Conservation (phyloP, 92 coral and sea anemone genomes). For the Zoanthus sociatus region DNA sequence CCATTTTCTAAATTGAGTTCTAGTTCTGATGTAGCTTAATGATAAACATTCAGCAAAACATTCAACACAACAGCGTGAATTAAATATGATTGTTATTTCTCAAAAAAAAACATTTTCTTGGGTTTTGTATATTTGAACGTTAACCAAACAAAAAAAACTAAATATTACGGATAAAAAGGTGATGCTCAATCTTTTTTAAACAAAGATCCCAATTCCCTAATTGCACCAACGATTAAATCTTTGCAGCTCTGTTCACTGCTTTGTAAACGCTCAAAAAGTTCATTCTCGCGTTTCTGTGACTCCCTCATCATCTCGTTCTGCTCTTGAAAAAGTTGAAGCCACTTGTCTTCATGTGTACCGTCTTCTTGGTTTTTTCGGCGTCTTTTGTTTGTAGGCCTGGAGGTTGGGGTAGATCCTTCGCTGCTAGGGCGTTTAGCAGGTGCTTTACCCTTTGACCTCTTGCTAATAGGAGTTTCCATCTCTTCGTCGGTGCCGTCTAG, state of each 20-base stretch:
- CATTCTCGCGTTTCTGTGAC: neutral
- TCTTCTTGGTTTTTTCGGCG: neutral
- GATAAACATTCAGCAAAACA: conserved; percentile 24
- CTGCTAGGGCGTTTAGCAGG: conserved; percentile 21
- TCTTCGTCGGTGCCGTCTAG: neutral
- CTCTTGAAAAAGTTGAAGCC: conserved; percentile 3
- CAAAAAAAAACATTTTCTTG: neutral
- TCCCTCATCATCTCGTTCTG: neutral
- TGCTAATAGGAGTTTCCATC: neutral
- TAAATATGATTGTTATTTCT: neutral
- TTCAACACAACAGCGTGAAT: conserved; percentile 10
- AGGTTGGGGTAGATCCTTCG: conserved; percentile 6
- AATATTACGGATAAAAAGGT: neutral
- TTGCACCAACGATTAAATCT: conserved; percentile 15
- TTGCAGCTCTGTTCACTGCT: conserved; percentile 18
- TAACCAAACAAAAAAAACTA: neutral
- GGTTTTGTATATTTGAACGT: neutral
- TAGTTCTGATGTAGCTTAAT: no score
- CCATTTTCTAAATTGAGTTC: no score
- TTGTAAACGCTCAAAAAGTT: conserved; percentile 17
- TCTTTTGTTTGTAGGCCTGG: conserved; percentile 1
- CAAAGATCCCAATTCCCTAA: conserved; percentile 26
- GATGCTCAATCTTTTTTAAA: conserved; percentile 17
- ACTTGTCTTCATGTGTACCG: neutral
- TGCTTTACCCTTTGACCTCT: conserved; percentile 2